Evolutionary conservation across 2,113 vertebrate species (phyloP).

Genomic region (Erythrolamprus reginae): DNA sequence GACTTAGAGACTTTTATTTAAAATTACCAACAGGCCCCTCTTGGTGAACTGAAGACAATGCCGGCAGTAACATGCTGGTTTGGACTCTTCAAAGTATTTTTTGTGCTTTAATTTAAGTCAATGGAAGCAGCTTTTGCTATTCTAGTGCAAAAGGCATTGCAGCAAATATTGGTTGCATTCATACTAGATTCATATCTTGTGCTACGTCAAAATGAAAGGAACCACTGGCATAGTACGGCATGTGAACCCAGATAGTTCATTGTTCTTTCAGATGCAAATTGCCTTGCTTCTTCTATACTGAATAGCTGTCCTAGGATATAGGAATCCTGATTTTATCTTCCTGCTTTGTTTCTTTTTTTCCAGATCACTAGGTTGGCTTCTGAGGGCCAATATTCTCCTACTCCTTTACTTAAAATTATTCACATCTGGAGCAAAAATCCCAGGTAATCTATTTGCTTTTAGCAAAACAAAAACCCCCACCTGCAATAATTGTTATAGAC

Average conservation of each 20-base stretch:
- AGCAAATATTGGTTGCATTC: not conserved
- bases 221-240: not conserved
- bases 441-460: conserved; percentile 68
- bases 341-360: conserved; percentile 15
- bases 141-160: not conserved
- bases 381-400: conserved; percentile 90
- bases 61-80: not conserved
- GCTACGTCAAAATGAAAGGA: not conserved
- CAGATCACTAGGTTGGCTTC: conserved; percentile 83
- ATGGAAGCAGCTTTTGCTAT: not conserved
- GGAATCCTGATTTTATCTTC: not conserved
- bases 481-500: not conserved
- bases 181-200: not conserved
- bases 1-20: not conserved
- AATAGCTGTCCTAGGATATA: not conserved
- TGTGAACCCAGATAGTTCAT: not conserved
- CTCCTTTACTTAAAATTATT: conserved; percentile 88
- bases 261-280: not conserved
- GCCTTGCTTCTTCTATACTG: not conserved
- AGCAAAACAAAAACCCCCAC: not conserved
- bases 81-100: not conserved
- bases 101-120: not conserved
- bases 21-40: not conserved
- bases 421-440: conserved; percentile 87
- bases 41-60: not conserved